phyloP scores from a whole-genome alignment of 2,888 invertebrate genomes.

The Suillia variegata region DNA sequence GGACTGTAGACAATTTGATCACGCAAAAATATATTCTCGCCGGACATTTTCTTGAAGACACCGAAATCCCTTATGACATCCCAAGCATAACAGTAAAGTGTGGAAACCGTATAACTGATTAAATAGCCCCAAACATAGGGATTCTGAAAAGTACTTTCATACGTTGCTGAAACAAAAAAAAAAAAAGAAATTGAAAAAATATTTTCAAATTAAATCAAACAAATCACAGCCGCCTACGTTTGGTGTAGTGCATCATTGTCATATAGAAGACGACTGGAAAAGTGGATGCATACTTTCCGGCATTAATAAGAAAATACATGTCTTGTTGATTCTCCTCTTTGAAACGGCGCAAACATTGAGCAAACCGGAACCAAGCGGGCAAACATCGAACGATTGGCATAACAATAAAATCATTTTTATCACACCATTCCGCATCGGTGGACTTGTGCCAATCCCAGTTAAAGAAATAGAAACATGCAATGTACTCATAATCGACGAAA shows the following conservation, averaged over 20 bases:
- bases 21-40: conserved; percentile 84
- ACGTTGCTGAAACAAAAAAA: conserved; percentile 61
- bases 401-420: conserved; percentile 71
- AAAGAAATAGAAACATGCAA: conserved; percentile 84
- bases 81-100: conserved; percentile 94
- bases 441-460: conserved; percentile 67
- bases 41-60: conserved; percentile 82
- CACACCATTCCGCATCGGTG: conserved; percentile 59
- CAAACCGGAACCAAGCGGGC: conserved; percentile 98
- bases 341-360: conserved; percentile 93
- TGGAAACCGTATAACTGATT: conserved; percentile 77
- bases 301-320: conserved; percentile 93
- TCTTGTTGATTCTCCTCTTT: conserved; percentile 88
- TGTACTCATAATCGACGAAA: conserved; percentile 89
- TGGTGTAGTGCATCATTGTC: conserved; percentile 65
- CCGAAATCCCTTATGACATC: conserved; percentile 99
- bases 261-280: conserved; percentile 89
- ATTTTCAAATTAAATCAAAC: neutral
- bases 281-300: conserved; percentile 94
- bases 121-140: conserved; percentile 89
- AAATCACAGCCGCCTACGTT: conserved; percentile 63
- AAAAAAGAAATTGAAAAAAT: conserved; percentile 25
- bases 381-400: conserved; percentile 86
- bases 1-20: conserved; percentile 86
- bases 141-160: conserved; percentile 69